These are phyloP conservation scores for Lysiphlebus fabarum DNA, from an alignment of 1,140 invertebrate genomes.

Conservation along the genomic window DNA sequence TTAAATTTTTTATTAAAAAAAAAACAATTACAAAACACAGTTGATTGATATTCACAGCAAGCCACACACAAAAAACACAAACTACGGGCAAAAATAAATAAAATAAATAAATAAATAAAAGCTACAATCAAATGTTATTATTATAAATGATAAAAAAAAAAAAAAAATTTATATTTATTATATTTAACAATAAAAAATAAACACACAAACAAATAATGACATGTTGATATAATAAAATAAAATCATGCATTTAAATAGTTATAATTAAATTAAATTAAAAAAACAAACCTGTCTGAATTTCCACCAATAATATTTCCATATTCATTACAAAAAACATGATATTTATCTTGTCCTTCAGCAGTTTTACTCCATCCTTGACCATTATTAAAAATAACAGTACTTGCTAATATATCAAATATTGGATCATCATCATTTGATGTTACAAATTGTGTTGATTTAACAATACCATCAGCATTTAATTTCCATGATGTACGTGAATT, in stretches of 20 bases:
- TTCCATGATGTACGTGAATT: conserved; percentile 51
- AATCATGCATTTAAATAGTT: no score
- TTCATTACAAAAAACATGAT: conserved; percentile 45
- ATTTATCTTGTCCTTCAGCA: conserved; percentile 41
- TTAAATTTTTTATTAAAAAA: conserved; percentile 29
- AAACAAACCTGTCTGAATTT: conserved; percentile 42
- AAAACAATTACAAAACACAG: conserved; percentile 45
- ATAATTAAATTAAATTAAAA: no score
- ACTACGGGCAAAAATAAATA: conserved; percentile 53
- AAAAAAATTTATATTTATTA: no score
- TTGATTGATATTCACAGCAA: conserved; percentile 51
- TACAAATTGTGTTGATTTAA: conserved; percentile 42
- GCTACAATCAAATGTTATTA: conserved; percentile 22
- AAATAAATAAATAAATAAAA: no score
- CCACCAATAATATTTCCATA: conserved; percentile 40
- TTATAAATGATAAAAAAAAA: no score
- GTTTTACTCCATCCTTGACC: conserved; percentile 49
- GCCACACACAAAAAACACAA: conserved; percentile 53
- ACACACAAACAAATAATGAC: no score
- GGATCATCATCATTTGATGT: conserved; percentile 41
- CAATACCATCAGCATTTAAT: conserved; percentile 45
- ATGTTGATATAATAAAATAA: no score
- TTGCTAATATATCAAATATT: conserved; percentile 47
- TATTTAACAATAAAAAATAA: no score
- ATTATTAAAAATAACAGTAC: conserved; percentile 35